These are phyloP conservation scores for Podotricha telesiphe DNA, from an alignment of 2,888 invertebrate genomes.

Conservation along the genomic window DNA sequence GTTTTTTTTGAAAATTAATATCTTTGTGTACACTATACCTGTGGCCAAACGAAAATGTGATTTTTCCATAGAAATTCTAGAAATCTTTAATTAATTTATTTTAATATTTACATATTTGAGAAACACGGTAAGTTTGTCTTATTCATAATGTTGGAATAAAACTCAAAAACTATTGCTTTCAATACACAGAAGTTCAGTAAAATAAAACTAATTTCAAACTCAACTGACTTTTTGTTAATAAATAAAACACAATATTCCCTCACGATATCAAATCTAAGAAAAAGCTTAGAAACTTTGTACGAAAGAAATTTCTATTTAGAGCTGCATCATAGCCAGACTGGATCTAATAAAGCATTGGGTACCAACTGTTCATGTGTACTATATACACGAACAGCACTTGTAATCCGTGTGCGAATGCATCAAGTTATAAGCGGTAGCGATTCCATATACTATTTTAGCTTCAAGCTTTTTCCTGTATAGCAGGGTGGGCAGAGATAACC, in stretches of 20 bases:
- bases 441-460: too few species aligned
- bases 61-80: too few species aligned
- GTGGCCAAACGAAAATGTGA: too few species aligned
- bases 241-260: conserved; percentile 6
- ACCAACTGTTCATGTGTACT: conserved; percentile 44
- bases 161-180: too few species aligned
- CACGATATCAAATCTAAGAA: conserved; percentile 29
- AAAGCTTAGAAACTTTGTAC: conserved; percentile 28
- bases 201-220: background rate
- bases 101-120: too few species aligned
- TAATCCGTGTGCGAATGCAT: background rate
- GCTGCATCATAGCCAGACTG: conserved; percentile 47
- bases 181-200: background rate
- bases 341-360: conserved; percentile 48
- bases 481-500: too few species aligned
- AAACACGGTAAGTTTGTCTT: too few species aligned
- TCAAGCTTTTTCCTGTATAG: too few species aligned
- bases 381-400: conserved; percentile 21
- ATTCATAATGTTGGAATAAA: too few species aligned
- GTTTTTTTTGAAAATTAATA: too few species aligned
- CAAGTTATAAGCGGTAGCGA: conserved; percentile 19
- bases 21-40: too few species aligned
- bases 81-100: too few species aligned
- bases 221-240: background rate
- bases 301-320: conserved; percentile 46